Conservation (phyloP, 2,113 vertebrate species). For the Rhombomys opimus region DNA sequence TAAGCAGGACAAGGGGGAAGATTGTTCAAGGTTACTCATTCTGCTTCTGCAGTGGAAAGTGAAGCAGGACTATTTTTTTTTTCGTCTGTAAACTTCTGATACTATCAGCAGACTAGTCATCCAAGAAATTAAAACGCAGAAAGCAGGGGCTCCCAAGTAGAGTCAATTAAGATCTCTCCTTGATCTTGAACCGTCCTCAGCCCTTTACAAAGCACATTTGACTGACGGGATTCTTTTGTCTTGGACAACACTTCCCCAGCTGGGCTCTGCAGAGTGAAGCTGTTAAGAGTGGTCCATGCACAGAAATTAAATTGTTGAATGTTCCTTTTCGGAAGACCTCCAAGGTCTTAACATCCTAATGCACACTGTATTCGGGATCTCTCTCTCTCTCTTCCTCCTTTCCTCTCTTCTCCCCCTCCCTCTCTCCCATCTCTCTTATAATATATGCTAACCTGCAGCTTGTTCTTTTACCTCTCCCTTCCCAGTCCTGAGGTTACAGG, state of each 20-base stretch:
- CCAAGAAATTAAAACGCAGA: slow-evolving; percentile 73
- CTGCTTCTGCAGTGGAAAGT: slow-evolving; percentile 18
- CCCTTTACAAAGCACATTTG: slow-evolving; percentile 40
- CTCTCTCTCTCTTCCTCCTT: accelerated
- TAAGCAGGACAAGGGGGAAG: background rate
- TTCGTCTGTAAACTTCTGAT: slow-evolving; percentile 30
- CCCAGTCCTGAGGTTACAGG: background rate
- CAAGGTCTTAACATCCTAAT: background rate
- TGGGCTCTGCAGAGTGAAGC: background rate
- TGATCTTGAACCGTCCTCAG: slow-evolving; percentile 22
- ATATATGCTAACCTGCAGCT: background rate
- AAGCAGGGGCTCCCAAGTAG: background rate
- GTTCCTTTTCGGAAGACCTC: slow-evolving; percentile 39
- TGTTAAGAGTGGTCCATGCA: background rate
- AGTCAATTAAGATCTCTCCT: slow-evolving; percentile 57
- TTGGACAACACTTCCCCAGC: background rate
- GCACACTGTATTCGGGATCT: background rate
- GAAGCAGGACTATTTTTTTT: background rate
- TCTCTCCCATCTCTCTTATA: background rate
- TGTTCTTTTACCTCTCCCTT: background rate
- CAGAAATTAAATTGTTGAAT: slow-evolving; percentile 18
- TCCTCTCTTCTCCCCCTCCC: background rate
- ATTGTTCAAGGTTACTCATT: slow-evolving; percentile 23
- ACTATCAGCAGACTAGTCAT: slow-evolving; percentile 66
- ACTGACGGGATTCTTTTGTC: slow-evolving; percentile 34